These are phyloP conservation scores for Butorides virescens DNA, from an alignment of 2,113 vertebrate genomes.

Conservation along the genomic window DNA sequence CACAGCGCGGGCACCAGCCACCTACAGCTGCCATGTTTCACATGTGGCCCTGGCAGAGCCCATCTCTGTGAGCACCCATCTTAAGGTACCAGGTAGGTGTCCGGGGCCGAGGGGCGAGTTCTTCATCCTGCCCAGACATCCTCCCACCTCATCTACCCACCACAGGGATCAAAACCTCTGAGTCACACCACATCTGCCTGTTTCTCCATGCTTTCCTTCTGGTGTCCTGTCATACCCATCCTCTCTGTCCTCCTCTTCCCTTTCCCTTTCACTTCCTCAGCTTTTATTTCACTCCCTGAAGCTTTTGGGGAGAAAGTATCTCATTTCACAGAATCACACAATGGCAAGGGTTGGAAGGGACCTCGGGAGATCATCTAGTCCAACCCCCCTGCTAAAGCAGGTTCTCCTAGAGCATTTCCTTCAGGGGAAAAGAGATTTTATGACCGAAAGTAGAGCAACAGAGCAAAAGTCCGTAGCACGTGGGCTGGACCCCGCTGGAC, in stretches of 20 bases:
- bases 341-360: too few relatives aligned
- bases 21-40: conserved; percentile 79
- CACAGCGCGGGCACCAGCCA: conserved; percentile 53
- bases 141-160: not conserved
- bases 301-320: not conserved
- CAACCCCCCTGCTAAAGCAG: too few relatives aligned
- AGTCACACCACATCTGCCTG: not conserved
- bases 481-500: not conserved
- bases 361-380: too few relatives aligned
- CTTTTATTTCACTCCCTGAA: not conserved
- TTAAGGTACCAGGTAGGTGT: conserved; percentile 28
- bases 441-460: not conserved
- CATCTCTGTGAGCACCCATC: not conserved
- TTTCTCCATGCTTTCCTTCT: not conserved
- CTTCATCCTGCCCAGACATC: not conserved
- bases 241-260: not conserved
- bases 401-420: too few relatives aligned
- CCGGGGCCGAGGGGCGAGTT: accelerated
- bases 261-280: not conserved
- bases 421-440: not conserved
- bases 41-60: conserved; percentile 69
- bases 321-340: too few relatives aligned
- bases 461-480: not conserved
- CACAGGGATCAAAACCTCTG: not conserved
- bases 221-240: not conserved